Evolutionary conservation across 2,888 invertebrate species (phyloP), one percentile per base, ranked within the genome.

Genomic region (Troilus luridus): DNA sequence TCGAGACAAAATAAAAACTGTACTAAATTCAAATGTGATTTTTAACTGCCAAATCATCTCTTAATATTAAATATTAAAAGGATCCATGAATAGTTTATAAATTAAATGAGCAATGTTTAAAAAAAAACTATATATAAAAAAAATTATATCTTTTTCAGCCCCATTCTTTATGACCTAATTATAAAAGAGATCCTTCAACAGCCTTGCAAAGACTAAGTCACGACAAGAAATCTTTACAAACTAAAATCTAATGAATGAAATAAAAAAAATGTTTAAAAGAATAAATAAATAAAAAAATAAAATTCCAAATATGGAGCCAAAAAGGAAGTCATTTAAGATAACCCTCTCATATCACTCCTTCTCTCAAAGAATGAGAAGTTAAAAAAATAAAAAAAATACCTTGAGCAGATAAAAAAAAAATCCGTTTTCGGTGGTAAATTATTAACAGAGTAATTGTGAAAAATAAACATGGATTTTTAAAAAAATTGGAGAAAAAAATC

Each of bases 401-500:
- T 88, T 24, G 60, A 56, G 60, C 54, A 41, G 58, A 54, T 64
- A 60, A 24, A 88, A 88, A 88, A 24, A 24, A 88, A 88, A 88
- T 88, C 60, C 56, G 56, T 85, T 85, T 85, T 58, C 85, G 85
- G 85, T 85, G 85, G 85, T 85, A 90, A 90, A 58, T 67, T 27
- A 67, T 90, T 72, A 89, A 59, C 88, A 89, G 89, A 64, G 89
- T 89, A 88, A 91, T 88, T 91, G 60, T 62, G 7, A 72, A 21
- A 90, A 90, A 90, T 58, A 90, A 90, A 67, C 54, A 90, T 67
- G 27, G 8, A 88, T 62, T 88, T 19, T 58, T 91, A 85, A 58
- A 91, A 92, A 91, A 91, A 91, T 58, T 85, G 88, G 81, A 90
- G 85, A 90, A 89, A 91, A 41, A 90, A 90, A 56, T 62, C 56